Base-by-base conservation (phyloP, 2,888 invertebrate species). In the Toxonevra muliebris region DNA sequence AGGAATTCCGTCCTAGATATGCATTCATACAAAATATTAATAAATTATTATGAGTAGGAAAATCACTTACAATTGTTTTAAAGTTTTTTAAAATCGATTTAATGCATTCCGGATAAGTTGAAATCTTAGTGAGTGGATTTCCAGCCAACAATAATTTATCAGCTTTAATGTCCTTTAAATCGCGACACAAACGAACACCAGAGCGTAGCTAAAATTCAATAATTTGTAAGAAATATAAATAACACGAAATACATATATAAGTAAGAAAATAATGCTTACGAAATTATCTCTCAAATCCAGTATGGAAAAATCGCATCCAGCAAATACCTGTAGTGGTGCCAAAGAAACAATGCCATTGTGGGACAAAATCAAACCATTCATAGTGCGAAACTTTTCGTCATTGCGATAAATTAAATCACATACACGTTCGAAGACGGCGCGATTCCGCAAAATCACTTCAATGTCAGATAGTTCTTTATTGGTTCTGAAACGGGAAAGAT, bases 401-500 rank as follows among this genome's bases (percentile, higher is more conserved):
- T 83, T 81, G n/a, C 79, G 76, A 59, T 76, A 76, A 19, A 84
- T 77, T 0, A 74, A 73, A 30, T 75, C 74, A 54, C 82, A 83
- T 7, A 83, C 69, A 1, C 75, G 71, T 19, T 76, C 75, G n/a
- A 84, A 69, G 1, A 80, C 78, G 41, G 75, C 73, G 11, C 74
- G 69, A 69, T 81, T 83, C 1, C 75, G 70, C 19, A 84, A 55
- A 55, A 82, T 76, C 0, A 81, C 75, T 2, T 77, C 72, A 3
- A 83, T 69, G 54, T 81, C 71, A 2, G 59, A 61, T 3, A 83
- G 78, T 52, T 73, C 67, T 1, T 70, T 58, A 68, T 79, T 74
- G 2, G 66, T 72, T 2, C 70, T 68, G 41, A 83, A 83, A 7
- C 75, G 73, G n/a, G 74, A 73, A 3, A 83, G 73, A 72, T 83